Conservation (phyloP, 2,113 vertebrate genomes). For the Eulemur macaco region DNA sequence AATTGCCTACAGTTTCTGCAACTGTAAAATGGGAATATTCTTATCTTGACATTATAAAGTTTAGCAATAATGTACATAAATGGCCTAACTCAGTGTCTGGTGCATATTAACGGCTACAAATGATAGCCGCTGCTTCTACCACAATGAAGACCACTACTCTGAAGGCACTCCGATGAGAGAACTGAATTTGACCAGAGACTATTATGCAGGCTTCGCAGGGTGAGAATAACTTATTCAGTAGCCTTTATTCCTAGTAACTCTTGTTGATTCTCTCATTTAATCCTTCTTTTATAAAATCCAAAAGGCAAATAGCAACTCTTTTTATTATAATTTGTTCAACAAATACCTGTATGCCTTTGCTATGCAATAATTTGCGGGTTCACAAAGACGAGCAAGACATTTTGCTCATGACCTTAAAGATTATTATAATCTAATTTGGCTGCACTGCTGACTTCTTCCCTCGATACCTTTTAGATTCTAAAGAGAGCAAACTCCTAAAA, state of each 20-base stretch:
- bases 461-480: neutral
- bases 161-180: neutral
- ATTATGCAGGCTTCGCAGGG: neutral
- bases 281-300: conserved; percentile 48
- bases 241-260: neutral
- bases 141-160: neutral
- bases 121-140: neutral
- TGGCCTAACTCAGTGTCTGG: neutral
- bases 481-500: neutral
- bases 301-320: conserved; percentile 69
- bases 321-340: conserved; percentile 60
- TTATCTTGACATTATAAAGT: neutral
- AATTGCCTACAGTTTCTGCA: neutral
- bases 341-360: conserved; percentile 38
- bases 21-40: neutral
- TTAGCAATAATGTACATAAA: neutral
- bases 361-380: conserved; percentile 21
- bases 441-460: neutral
- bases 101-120: neutral
- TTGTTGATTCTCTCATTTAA: neutral
- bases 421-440: neutral
- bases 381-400: conserved; percentile 29
- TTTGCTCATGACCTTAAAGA: conserved; percentile 30
- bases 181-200: neutral
- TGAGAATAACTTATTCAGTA: neutral